Base-by-base conservation (phyloP, 2,113 vertebrate genomes). In the Rhinolophus sinicus region DNA sequence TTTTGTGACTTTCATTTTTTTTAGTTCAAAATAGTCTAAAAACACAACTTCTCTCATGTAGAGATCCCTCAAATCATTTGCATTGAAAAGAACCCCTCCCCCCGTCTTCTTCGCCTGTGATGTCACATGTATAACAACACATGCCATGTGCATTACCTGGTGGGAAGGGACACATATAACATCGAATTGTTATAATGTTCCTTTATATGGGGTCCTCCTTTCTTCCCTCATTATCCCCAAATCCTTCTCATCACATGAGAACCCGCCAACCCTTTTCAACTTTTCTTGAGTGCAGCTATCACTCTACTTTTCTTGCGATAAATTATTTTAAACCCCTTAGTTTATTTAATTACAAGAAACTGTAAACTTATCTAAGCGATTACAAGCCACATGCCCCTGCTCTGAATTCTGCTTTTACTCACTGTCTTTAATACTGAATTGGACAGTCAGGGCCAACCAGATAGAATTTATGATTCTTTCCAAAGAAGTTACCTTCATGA, bases 91-190 rank as follows among this genome's bases (percentile, higher is more conserved):
- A 67, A 65, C 44, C 40, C 8, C 50, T 6, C 5, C n/a, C 6
- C 22, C n/a, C 80, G 10, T 73, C 26, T 5, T 65, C 18, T 87
- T 64, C 52, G 38, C n/a, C 40, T 47, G 1, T 80, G 58, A 30
- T 11, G 40, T 60, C 22, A 44, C 30, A 0, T 38, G 30, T 21
- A 0, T 56, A 3, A 1, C 15, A 24, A 38, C 2, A 12, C 24
- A 5, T 0, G 6, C 1, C 35, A 11, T 5, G 1, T n/a, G 16
- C 28, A 47, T 40, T 26, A 16, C 5, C n/a, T 26, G 13, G 6
- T 60, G 30, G 47, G 84, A 73, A 35, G 16, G 65, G 72, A 58
- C 47, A 47, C 26, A 2, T 22, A n/a, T n/a, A n/a, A n/a, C n/a
- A n/a, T 26, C 28, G 38, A 33, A 52, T 38, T 14, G 8, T 15